Evolutionary conservation across 2,888 invertebrate genomes (phyloP).

Genomic region (Uloborus plumipes): DNA sequence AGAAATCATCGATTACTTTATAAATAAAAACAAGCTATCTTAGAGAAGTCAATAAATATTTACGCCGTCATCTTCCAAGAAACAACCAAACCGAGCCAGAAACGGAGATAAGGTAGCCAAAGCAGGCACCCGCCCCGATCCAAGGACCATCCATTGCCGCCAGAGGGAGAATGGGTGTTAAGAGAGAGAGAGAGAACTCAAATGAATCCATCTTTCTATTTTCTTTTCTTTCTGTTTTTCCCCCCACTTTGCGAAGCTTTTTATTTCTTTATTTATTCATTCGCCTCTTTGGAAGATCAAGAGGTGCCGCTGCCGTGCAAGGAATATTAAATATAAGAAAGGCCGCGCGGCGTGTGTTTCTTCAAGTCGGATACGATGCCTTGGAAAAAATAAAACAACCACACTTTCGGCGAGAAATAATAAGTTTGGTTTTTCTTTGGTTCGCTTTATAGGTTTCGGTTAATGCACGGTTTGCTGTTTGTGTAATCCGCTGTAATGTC

Average conservation of each 20-base stretch:
- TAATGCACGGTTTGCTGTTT: too few species aligned
- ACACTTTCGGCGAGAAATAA: too few species aligned
- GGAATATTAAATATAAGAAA: conserved; percentile 56
- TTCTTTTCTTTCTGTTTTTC: conserved; percentile 14
- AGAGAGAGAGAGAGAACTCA: conserved; percentile 2
- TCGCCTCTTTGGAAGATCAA: conserved; percentile 38
- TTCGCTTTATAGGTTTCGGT: too few species aligned
- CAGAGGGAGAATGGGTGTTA: conserved; percentile 37
- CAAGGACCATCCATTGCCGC: conserved; percentile 39
- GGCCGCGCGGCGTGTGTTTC: background rate
- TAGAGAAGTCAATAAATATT: background rate
- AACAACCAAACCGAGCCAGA: conserved; percentile 15
- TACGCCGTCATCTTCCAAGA: background rate
- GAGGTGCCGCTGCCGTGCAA: conserved; percentile 43
- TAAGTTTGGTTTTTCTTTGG: too few species aligned
- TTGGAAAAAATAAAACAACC: too few species aligned
- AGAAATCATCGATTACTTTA: too few species aligned
- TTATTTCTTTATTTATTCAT: conserved; percentile 18
- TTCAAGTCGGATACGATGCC: too few species aligned
- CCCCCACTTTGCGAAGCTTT: conserved; percentile 4
- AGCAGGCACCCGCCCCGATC: conserved; percentile 14
- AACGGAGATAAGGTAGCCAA: conserved; percentile 24
- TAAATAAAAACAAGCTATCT: too few species aligned
- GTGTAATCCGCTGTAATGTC: too few species aligned
- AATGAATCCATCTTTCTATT: conserved; percentile 50